Percentiles rank a stretch among this genome's conserved stretches.
Evolutionary conservation across 2,113 vertebrate species (phyloP).

Genomic region (Emydura subglobosa): DNA sequence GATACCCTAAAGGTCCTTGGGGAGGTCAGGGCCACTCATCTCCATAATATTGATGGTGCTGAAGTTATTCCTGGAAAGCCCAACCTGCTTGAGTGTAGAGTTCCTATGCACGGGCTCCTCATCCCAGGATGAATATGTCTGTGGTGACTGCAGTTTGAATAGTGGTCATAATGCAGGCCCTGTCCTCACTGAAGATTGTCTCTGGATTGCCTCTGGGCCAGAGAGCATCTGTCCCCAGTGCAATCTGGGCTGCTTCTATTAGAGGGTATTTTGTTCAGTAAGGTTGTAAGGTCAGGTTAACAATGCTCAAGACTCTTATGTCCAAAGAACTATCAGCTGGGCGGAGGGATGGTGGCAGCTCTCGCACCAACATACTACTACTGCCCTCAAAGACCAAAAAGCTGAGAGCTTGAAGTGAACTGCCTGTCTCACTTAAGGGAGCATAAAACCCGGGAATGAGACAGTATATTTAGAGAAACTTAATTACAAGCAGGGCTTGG

Average conservation of each 20-base stretch:
- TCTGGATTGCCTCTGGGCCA: neutral
- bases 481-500: neutral
- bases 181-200: neutral
- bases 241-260: neutral
- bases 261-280: neutral
- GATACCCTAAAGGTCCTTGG: neutral
- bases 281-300: neutral
- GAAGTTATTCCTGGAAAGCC: neutral
- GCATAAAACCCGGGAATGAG: neutral
- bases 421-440: neutral
- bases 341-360: neutral
- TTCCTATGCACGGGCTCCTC: neutral
- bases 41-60: neutral
- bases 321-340: neutral
- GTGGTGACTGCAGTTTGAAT: neutral
- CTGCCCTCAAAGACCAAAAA: too few species aligned
- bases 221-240: neutral
- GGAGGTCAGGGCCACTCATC: neutral
- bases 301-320: neutral
- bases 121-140: neutral
- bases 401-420: rapidly evolving
- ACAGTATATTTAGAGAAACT: neutral
- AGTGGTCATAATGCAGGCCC: neutral
- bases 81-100: neutral
- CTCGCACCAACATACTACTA: neutral